Percentiles rank a stretch among this genome's conserved stretches.
These are phyloP conservation scores for Beaufortia kweichowensis DNA, from an alignment of 2,113 vertebrate species.

Conservation along the genomic window DNA sequence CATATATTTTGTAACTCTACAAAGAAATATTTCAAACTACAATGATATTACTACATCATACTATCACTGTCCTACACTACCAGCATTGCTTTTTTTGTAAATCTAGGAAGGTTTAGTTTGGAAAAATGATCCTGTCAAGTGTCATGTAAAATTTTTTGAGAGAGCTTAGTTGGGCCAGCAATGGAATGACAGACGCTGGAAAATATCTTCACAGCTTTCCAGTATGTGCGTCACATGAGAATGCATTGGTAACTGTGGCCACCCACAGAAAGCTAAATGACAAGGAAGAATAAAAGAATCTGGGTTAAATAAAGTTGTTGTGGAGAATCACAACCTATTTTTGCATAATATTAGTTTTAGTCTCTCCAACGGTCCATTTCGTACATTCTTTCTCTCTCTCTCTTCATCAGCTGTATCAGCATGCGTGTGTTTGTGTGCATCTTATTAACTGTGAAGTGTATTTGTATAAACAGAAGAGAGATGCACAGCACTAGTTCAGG, in stretches of 20 bases:
- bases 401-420: background rate
- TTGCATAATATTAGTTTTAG: background rate
- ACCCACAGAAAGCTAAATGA: constrained; percentile 33
- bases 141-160: background rate
- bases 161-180: background rate
- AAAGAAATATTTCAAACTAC: too few species aligned
- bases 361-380: background rate
- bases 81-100: background rate
- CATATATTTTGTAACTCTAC: too few species aligned
- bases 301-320: constrained; percentile 4
- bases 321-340: constrained; percentile 10
- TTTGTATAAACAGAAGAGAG: background rate
- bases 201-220: constrained; percentile 16
- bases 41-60: background rate
- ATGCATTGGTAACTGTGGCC: constrained; percentile 14
- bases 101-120: background rate
- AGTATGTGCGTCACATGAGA: constrained; percentile 15
- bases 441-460: background rate
- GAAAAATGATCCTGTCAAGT: background rate
- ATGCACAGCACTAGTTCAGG: background rate
- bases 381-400: background rate
- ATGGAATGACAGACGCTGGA: background rate
- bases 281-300: constrained; percentile 9
- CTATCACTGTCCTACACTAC: background rate
- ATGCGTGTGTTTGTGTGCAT: background rate